Evolutionary conservation across 2,797 vertebrate genomes (phyloP).

Genomic region (Triplophysa yarkandensis): DNA sequence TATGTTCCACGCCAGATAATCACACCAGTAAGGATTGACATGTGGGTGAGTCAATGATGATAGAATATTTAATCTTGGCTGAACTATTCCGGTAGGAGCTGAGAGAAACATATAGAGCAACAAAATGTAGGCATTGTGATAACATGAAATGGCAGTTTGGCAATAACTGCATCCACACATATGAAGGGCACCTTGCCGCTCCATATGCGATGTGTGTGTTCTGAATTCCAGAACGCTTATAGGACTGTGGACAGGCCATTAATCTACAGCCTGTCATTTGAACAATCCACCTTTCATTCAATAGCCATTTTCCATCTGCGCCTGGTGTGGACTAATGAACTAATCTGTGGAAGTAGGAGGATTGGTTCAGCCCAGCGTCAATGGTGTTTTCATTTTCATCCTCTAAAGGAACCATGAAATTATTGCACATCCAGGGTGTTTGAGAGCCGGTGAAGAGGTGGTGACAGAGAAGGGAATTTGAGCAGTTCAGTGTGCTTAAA

Average conservation of each 20-base stretch:
- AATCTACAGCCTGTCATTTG: constrained; percentile 34
- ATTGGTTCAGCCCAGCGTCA: constrained; percentile 31
- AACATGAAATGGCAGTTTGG: constrained; percentile 9
- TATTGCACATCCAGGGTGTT: constrained; percentile 44
- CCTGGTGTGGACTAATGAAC: constrained; percentile 47
- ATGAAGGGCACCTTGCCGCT: constrained; percentile 56
- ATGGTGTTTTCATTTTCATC: constrained; percentile 40
- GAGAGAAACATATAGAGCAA: constrained; percentile 1
- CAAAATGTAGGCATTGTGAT: background rate
- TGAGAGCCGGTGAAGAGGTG: constrained; percentile 20
- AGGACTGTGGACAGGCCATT: constrained; percentile 26
- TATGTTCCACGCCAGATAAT: background rate
- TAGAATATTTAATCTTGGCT: background rate
- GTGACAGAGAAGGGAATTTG: constrained; percentile 13
- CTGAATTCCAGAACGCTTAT: constrained; percentile 38
- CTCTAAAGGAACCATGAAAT: constrained; percentile 57
- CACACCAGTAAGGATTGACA: background rate
- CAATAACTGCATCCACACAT: constrained; percentile 26
- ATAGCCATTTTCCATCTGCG: constrained; percentile 22
- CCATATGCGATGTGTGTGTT: constrained; percentile 21
- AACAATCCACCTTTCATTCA: constrained; percentile 45
- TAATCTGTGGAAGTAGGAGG: constrained; percentile 44
- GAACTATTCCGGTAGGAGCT: background rate
- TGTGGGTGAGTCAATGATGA: background rate
- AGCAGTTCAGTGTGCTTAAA: constrained; percentile 7